Percentiles rank a stretch among this genome's conserved stretches.
Evolutionary conservation across 2,113 vertebrate genomes (phyloP).

Genomic region (Azemiops feae): DNA sequence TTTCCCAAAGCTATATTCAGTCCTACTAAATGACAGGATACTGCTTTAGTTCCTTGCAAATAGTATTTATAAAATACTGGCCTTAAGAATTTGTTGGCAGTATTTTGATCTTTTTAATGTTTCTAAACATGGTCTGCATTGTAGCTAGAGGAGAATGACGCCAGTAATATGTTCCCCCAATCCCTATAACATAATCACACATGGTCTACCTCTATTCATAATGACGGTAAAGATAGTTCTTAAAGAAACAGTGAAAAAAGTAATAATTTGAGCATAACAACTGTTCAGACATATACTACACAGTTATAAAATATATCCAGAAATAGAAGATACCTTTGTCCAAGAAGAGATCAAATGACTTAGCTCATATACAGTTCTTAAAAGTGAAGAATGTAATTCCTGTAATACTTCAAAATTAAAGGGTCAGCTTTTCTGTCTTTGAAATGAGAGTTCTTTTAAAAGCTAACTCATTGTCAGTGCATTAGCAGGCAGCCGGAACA

Average conservation of each 20-base stretch:
- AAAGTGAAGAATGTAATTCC: slow-evolving; percentile 66
- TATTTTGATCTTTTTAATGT: not conserved
- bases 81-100: not conserved
- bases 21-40: not conserved
- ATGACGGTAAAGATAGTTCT: slow-evolving; percentile 4
- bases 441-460: slow-evolving; percentile 53
- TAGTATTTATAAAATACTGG: not conserved
- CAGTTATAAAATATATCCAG: slow-evolving; percentile 22
- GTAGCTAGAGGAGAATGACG: not conserved
- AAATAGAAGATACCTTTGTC: slow-evolving; percentile 23
- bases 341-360: slow-evolving; percentile 57
- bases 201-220: slow-evolving; percentile 25
- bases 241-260: slow-evolving; percentile 41
- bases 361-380: slow-evolving; percentile 60
- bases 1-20: not conserved
- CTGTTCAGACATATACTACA: slow-evolving; percentile 47
- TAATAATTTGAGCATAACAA: slow-evolving; percentile 30
- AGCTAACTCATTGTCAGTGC: slow-evolving; percentile 59
- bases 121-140: not conserved
- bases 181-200: not conserved
- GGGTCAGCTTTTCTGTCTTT: slow-evolving; percentile 57
- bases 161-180: not conserved
- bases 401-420: slow-evolving; percentile 65
- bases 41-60: not conserved
- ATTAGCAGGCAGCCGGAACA: slow-evolving; percentile 63